Evolutionary conservation across 1,140 invertebrate species (phyloP), one percentile per base, ranked within the genome.

Genomic region (Neodiprion fabricii): DNA sequence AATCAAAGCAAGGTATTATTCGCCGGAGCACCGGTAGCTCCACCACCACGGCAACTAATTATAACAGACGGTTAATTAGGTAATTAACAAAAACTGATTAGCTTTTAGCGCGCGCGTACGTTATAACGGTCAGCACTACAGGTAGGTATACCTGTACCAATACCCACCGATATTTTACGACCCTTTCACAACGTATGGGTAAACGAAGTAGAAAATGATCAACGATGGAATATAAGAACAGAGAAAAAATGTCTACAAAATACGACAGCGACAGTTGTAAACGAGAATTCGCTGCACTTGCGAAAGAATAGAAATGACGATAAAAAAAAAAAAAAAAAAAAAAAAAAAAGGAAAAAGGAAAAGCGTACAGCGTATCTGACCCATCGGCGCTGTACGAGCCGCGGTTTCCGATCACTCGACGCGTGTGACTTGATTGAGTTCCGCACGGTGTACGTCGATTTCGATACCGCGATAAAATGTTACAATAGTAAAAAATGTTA

Each of bases 41-140:
- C 28, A 40, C 28, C 28, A 40, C 28, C 5, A 0, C 28, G n/a
- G 53, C 53, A 61, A 61, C 53, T 61, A 61, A 61, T 61, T 61
- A 61, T 40, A 40, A 12, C 4, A 61, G 53, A 61, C 53, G n/a
- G 53, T 61, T 61, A 61, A 61, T 61, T 61, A 61, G 53, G 53
- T 61, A 61, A 61, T 61, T 61, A 17, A 61, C 53, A 61, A 61
- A 61, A 61, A 61, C 53, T 61, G 5, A 61, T 61, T 61, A 61
- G 53, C 53, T 17, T 61, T 61, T 61, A 12, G n/a, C 53, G 53
- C 53, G 9, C 53, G 53, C 11, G 53, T 12, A 61, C 2, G 53
- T 3, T 61, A 17, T 61, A 61, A 40, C 28, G 28, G 28, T 40
- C 28, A 40, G 28, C 28, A 40, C 1, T 40, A 40, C 5, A 40